These are phyloP conservation scores for Corapipo altera DNA, from an alignment of 2,113 vertebrate genomes.

Conservation along the genomic window DNA sequence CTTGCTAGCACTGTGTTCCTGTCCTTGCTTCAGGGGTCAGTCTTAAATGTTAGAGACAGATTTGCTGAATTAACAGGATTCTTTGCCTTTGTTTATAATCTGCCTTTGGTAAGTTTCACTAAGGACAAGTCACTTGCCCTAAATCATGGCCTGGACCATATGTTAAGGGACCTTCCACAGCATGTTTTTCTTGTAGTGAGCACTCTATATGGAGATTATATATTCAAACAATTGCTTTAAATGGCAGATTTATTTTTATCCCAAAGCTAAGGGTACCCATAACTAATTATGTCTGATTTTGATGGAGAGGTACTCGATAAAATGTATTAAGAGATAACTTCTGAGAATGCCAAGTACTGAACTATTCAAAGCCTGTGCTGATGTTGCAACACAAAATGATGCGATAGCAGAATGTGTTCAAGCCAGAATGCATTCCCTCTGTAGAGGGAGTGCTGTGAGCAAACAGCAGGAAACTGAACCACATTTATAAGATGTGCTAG, in stretches of 20 bases:
- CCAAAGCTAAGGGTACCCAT: not conserved
- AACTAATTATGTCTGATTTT: slow-evolving; percentile 39
- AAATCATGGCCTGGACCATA: not conserved
- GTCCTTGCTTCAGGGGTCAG: not conserved
- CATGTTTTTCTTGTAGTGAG: not conserved
- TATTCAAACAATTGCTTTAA: slow-evolving; percentile 18
- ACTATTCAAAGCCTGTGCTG: slow-evolving; percentile 45
- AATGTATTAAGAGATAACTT: slow-evolving; percentile 39
- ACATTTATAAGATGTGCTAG: not conserved
- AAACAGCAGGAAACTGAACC: slow-evolving; percentile 9
- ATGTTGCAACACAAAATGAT: slow-evolving; percentile 24
- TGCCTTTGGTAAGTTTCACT: not conserved
- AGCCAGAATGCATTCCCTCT: not conserved
- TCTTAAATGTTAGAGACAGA: not conserved
- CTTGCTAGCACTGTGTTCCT: not conserved
- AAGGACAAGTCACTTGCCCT: not conserved
- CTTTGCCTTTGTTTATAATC: not conserved
- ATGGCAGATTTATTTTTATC: slow-evolving; percentile 40
- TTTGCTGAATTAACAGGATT: not conserved
- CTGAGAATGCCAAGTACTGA: slow-evolving; percentile 36
- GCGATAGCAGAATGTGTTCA: not conserved
- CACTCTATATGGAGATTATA: not conserved
- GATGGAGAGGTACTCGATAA: slow-evolving; percentile 45
- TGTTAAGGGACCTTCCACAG: not conserved
- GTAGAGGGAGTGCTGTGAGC: slow-evolving; percentile 1